A percentile compares a stretch with the other conserved stretches of the same genome.
Conservation (phyloP, 2,113 vertebrate genomes). For the Podiceps cristatus region DNA sequence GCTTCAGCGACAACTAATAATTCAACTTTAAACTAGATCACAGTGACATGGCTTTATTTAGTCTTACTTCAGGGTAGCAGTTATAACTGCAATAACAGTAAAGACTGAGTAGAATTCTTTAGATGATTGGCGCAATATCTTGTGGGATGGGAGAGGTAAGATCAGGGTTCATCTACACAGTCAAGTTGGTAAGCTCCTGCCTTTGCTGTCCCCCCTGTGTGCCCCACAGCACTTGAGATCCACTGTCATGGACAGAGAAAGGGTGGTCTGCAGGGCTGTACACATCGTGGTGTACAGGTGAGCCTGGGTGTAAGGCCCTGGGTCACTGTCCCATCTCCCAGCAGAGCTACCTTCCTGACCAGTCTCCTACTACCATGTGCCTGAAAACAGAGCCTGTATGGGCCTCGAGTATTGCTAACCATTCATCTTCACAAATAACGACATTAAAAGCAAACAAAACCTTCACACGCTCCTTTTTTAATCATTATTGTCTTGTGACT, state of each 20-base stretch:
- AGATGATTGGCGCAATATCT: too few species aligned
- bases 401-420: not conserved
- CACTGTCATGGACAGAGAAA: not conserved
- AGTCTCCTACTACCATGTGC: not conserved
- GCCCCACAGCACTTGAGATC: not conserved
- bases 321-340: not conserved
- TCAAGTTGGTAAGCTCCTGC: not conserved
- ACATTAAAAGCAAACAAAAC: not conserved
- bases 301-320: too few species aligned
- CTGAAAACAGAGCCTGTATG: not conserved
- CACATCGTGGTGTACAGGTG: not conserved
- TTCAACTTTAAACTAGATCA: not conserved
- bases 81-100: not conserved
- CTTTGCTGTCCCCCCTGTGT: not conserved
- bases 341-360: not conserved
- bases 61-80: not conserved
- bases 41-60: not conserved
- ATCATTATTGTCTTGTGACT: not conserved
- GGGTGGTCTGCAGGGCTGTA: not conserved
- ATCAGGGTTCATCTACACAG: not conserved
- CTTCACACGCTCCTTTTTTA: not conserved
- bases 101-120: not conserved
- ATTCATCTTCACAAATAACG: not conserved
- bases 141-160: not conserved
- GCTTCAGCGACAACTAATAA: not conserved